phyloP scores from a whole-genome alignment of 1,140 invertebrate genomes.

The Caenorhabditis brenneri region DNA sequence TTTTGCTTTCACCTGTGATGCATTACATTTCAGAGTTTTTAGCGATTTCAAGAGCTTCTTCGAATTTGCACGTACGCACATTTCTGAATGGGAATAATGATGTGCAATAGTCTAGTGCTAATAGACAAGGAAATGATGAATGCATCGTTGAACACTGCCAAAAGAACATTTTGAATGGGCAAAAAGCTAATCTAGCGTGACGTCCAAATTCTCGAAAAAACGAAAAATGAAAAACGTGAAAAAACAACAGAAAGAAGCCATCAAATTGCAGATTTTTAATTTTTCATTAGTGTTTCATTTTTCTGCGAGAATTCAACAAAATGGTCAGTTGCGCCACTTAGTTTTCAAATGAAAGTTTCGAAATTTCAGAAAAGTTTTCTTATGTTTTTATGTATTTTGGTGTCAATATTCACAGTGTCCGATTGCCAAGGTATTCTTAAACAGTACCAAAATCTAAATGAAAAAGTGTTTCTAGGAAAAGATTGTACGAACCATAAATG shows the following conservation, averaged over 20 bases:
- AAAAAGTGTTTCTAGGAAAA: background rate
- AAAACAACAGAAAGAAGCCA: background rate
- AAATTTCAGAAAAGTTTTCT: background rate
- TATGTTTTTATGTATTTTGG: background rate
- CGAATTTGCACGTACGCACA: slow-evolving; percentile 7
- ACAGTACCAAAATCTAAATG: no score
- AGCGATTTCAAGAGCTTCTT: background rate
- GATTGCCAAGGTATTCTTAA: background rate
- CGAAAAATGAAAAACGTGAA: background rate
- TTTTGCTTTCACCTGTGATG: slow-evolving; percentile 18
- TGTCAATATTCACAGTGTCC: background rate
- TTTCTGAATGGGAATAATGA: background rate
- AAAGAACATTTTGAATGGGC: background rate
- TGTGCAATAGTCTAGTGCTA: background rate
- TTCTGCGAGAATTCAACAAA: background rate
- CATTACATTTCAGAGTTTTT: background rate
- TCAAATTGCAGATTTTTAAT: background rate
- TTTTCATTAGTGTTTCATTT: background rate
- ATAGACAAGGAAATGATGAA: background rate
- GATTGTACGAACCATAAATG: background rate
- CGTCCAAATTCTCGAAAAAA: background rate
- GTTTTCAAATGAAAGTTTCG: background rate
- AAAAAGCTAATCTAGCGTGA: slow-evolving; percentile 19
- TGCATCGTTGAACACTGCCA: background rate
- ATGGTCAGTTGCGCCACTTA: background rate